phyloP scores from a whole-genome alignment of 2,888 invertebrate species.

The Pyrrhosoma nymphula region DNA sequence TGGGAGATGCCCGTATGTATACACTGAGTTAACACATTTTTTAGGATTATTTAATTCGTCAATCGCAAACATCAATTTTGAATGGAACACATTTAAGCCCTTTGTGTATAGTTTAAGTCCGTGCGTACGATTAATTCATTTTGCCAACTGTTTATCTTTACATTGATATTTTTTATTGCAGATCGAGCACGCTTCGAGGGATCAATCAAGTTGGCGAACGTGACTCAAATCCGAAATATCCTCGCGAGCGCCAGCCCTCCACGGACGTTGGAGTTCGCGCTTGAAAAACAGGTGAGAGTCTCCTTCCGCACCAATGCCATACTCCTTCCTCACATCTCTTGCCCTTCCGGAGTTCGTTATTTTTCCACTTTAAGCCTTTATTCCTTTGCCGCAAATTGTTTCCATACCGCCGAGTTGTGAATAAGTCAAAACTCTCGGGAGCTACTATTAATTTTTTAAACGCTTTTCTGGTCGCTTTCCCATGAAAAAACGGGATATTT shows the following conservation, averaged over 20 bases:
- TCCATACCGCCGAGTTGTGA: constrained; percentile 4
- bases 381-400: neutral
- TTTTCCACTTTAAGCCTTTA: neutral
- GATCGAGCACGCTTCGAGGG: constrained; percentile 83
- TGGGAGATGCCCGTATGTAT: too few species aligned
- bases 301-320: neutral
- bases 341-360: neutral
- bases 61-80: too few species aligned
- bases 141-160: too few species aligned
- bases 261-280: constrained; percentile 75
- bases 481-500: neutral
- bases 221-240: constrained; percentile 75
- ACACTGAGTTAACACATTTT: too few species aligned
- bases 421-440: neutral
- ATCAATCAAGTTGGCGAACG: constrained; percentile 77
- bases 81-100: too few species aligned
- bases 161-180: constrained; percentile 76
- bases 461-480: neutral
- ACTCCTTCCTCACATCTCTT: neutral
- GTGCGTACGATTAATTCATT: too few species aligned
- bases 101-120: too few species aligned
- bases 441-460: neutral
- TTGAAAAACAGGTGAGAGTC: constrained; percentile 77
- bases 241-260: constrained; percentile 72
- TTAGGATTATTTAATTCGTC: too few species aligned